Base-by-base conservation (phyloP, 1,140 invertebrate genomes). In the Brachionus calyciflorus region DNA sequence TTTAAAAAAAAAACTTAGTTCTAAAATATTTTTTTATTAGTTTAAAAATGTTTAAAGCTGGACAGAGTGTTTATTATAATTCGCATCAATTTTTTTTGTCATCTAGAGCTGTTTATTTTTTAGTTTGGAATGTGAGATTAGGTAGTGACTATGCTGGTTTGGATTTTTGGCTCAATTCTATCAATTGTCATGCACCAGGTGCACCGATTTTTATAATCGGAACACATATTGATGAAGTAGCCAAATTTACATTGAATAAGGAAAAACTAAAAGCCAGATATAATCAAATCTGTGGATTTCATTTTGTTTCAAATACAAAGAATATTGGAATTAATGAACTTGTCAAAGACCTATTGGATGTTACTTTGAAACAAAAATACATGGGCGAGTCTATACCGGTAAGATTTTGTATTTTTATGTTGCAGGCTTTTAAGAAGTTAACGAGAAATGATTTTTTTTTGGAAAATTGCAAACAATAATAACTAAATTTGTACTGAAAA, bases 81-180 rank as follows among this genome's bases (percentile, higher is more conserved):
- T 84, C 84, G 26, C 84, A 85, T 77, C 84, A 84, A 80, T 85
- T 85, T 80, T 85, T 85, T 79, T 78, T 85, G 63, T 82, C 84
- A 3, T 81, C 81, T 26, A 80, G 82, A 46, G 84, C 84, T 6
- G 81, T 84, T 10, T 85, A 85, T 70, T 69, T 85, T 9, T 77
- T 85, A 17, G 79, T 84, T 33, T 85, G 83, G 83, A 84, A 83
- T 79, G 82, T 83, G 1, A 78, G 83, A 28, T 80, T 82, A 41
- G 84, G 84, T 7, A 82, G 79, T 70, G 82, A 85, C 53, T 82
- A 85, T 79, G 83, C 82, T 46, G 83, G 83, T 17, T 79, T 84
- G 10, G 82, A 84, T 73, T 84, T 84, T 79, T 84, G 84, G 84
- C 79, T 85, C 21, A 83, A 79, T 44, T 85, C 84, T 19, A 82